Evolutionary conservation across 2,888 invertebrate species (phyloP).

Genomic region (Pollenia labialis): DNA sequence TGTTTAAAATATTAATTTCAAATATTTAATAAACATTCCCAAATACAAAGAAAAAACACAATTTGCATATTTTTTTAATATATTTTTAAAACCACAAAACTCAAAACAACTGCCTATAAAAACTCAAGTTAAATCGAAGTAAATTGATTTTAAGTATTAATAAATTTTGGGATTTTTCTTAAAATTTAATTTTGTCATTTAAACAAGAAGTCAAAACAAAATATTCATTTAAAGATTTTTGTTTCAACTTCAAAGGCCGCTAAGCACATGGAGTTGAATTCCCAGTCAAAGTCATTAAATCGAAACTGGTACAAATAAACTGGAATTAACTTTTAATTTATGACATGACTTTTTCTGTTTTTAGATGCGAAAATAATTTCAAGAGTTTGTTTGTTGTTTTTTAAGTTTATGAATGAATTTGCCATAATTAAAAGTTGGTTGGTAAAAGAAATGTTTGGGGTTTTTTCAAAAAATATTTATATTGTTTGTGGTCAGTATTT

Average conservation of each 20-base stretch:
- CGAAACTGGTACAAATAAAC: conserved; percentile 66
- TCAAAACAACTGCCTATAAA: conserved; percentile 1
- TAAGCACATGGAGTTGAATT: not conserved
- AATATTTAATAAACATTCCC: not conserved
- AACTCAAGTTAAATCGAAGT: not conserved
- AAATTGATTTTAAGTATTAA: conserved; percentile 57
- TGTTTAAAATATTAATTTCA: conserved; percentile 57
- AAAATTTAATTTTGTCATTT: not conserved
- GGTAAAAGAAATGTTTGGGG: not conserved
- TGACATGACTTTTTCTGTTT: conserved; percentile 35
- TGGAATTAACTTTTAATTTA: conserved; percentile 69
- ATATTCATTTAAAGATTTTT: conserved; percentile 51
- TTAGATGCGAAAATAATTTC: not conserved
- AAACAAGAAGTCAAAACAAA: conserved; percentile 69
- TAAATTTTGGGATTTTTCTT: conserved; percentile 35
- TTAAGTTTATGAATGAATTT: not conserved
- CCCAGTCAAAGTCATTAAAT: not conserved
- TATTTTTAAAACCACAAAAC: conserved; percentile 13
- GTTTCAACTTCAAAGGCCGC: not conserved
- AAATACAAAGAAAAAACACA: conserved; percentile 28
- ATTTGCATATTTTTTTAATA: conserved; percentile 53
- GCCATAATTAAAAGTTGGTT: not conserved
- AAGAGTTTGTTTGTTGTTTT: not conserved
- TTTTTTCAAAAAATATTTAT: no score
- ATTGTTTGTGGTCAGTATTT: no score